phyloP scores from a whole-genome alignment of 2,888 invertebrate species.

The Cotesia congregata region DNA sequence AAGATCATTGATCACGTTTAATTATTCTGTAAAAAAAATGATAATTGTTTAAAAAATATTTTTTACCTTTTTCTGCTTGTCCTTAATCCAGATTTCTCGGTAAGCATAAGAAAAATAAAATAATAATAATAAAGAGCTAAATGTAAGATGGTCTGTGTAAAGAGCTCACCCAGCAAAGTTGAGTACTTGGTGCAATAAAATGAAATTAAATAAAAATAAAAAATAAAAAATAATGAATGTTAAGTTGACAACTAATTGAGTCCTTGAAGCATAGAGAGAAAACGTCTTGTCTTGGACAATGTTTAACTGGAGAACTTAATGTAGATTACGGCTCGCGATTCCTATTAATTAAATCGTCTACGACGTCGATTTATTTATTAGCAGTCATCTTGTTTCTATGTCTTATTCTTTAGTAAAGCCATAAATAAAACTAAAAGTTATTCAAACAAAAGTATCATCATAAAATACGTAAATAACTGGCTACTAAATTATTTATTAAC shows the following conservation, averaged over 20 bases:
- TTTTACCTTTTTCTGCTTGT: constrained; percentile 45
- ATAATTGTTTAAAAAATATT: neutral
- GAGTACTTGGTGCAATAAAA: constrained; percentile 33
- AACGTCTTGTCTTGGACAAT: constrained; percentile 48
- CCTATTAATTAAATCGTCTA: constrained; percentile 1
- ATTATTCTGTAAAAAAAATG: neutral
- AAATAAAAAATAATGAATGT: constrained; percentile 11
- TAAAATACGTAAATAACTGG: neutral
- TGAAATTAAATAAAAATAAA: neutral
- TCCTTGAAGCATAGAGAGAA: constrained; percentile 55
- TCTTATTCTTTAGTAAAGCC: neutral
- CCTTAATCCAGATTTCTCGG: constrained; percentile 66
- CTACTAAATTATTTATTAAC: neutral
- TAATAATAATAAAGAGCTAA: constrained; percentile 50
- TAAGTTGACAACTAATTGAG: constrained; percentile 47
- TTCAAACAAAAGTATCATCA: neutral
- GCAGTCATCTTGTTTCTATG: constrained; percentile 1
- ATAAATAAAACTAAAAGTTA: neutral
- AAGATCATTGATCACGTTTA: constrained; percentile 5
- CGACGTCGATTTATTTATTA: neutral
- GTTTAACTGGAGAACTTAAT: constrained; percentile 13
- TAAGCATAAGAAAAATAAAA: constrained; percentile 49
- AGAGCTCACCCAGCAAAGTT: neutral
- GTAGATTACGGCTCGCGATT: constrained; percentile 32
- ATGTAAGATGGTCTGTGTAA: constrained; percentile 46